phyloP scores from a whole-genome alignment of 1,140 invertebrate species.

The Leptinotarsa undecemlineata region DNA sequence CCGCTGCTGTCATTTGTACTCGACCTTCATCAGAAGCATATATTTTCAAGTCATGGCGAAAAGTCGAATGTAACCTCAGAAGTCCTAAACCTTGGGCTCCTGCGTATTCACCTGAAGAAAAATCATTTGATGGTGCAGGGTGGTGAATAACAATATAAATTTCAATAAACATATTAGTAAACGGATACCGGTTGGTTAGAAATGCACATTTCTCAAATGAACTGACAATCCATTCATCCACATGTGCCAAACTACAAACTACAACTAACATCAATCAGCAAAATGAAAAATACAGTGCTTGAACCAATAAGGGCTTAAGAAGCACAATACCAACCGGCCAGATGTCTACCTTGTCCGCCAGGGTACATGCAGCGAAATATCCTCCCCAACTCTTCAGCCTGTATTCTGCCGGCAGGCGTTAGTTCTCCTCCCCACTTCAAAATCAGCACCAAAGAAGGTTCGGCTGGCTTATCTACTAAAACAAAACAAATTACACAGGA shows the following conservation, averaged over 20 bases:
- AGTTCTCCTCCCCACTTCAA: conserved; percentile 99
- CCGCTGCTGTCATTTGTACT: conserved; percentile 99
- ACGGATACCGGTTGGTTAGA: no score
- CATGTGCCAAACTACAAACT: not conserved
- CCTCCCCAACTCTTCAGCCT: conserved; percentile 95
- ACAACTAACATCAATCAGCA: not conserved
- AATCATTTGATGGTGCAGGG: not conserved
- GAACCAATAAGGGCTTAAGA: conserved; percentile 42
- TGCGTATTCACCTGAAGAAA: conserved; percentile 76
- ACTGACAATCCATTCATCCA: not conserved
- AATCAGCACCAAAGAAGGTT: conserved; percentile 91
- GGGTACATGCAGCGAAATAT: conserved; percentile 99
- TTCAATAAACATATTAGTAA: no score
- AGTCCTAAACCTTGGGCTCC: conserved; percentile 91
- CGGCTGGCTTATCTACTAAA: conserved; percentile 74
- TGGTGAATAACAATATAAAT: no score
- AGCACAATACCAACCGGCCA: conserved; percentile 67
- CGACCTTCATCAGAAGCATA: conserved; percentile 99
- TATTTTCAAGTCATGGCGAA: conserved; percentile 98
- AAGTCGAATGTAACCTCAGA: conserved; percentile 94
- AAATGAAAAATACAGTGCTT: conserved; percentile 32
- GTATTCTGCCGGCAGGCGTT: conserved; percentile 95
- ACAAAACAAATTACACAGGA: conserved; percentile 22
- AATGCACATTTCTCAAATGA: no score
- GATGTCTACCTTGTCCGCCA: conserved; percentile 82